Evolutionary conservation across 1,140 invertebrate species (phyloP).

Genomic region (Mizuhopecten yessoensis): DNA sequence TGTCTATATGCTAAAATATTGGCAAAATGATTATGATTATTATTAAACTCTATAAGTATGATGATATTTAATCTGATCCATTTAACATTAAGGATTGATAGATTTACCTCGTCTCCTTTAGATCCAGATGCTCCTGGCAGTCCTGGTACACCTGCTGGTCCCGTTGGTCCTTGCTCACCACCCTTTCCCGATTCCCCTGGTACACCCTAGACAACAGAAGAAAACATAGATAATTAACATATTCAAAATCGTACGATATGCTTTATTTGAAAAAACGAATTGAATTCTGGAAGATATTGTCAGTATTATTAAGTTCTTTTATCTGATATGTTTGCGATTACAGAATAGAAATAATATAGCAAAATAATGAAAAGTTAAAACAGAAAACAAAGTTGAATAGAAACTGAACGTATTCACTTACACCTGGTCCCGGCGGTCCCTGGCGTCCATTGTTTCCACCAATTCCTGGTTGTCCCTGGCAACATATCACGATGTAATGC

Average conservation of each 20-base stretch:
- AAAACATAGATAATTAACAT: background rate
- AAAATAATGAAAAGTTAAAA: too few species aligned
- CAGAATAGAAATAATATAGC: too few species aligned
- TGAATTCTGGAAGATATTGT: background rate
- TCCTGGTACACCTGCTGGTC: slow-evolving; percentile 73
- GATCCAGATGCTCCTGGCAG: slow-evolving; percentile 70
- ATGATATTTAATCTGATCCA: too few species aligned
- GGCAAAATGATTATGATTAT: too few species aligned
- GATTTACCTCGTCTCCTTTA: slow-evolving; percentile 63
- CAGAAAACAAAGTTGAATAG: too few species aligned
- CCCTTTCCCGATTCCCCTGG: slow-evolving; percentile 60
- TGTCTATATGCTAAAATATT: too few species aligned
- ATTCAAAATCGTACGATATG: background rate
- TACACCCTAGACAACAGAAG: slow-evolving; percentile 57
- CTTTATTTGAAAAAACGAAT: background rate
- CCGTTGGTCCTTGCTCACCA: slow-evolving; percentile 69
- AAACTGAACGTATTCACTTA: background rate
- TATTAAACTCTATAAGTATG: too few species aligned
- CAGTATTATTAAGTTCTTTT: too few species aligned
- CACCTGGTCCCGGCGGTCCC: slow-evolving; percentile 57
- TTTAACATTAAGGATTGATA: too few species aligned
- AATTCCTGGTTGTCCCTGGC: slow-evolving; percentile 58
- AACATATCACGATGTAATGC: too few species aligned
- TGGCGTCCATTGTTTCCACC: slow-evolving; percentile 60
- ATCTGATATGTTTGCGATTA: too few species aligned